Base-by-base conservation (phyloP, 2,113 vertebrate species). In the Vireo altiloquus region DNA sequence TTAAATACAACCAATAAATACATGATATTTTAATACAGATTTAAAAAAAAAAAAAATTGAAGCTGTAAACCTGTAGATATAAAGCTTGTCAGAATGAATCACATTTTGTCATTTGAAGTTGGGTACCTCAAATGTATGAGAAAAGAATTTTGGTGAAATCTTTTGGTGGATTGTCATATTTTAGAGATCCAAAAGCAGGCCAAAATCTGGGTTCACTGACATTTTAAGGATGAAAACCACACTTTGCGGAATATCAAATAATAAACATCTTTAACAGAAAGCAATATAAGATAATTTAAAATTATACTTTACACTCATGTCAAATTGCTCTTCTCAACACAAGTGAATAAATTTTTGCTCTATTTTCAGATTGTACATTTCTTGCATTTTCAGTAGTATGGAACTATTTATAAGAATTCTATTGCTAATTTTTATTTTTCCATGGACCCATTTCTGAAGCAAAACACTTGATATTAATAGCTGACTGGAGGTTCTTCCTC, bases 261-360 rank as follows among this genome's bases (percentile, higher is more conserved):
- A 75, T 24, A 59, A 77, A 28, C 3, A n/a, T 1, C 3, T 71
- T n/a, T 46, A 61, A 53, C 1, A 49, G 16, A 64, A 84, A 49
- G 0, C 10, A 74, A 52, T 6, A 24, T 1, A 1, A 17, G 11
- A 19, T 27, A 50, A 70, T 60, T 79, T 50, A 87, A 68, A 8
- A 35, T 10, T n/a, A n/a, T n/a, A n/a, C n/a, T n/a, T 0, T 2
- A 44, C 9, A 82, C 2, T 3, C 15, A 28, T 16, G 5, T 39
- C 15, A 70, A 44, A 57, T 33, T 77, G 4, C 7, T 37, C 15
- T 35, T 75, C 54, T 47, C 49, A 70, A 8, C 15, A 57, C 6
- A 27, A 68, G 4, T 47, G 27, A 79, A 61, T 52, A n/a, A 3
- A 25, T 70, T 75, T 75, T 88, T 82, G 1, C 22, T 54, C 4